Conservation (phyloP, 2,113 vertebrate genomes). For the Todiramphus saurophagus region DNA sequence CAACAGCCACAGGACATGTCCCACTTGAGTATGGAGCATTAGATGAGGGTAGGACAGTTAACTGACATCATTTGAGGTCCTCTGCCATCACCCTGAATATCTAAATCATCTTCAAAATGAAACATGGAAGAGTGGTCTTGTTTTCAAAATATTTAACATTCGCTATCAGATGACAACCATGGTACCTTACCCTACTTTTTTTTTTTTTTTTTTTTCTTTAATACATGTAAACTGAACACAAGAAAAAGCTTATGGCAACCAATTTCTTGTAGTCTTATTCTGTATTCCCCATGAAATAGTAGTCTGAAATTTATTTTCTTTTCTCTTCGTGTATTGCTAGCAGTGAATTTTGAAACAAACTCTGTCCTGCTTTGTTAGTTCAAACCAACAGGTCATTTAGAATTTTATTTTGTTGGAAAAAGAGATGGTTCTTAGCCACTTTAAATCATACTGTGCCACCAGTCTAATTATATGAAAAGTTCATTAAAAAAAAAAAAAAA, state of each 20-base stretch:
- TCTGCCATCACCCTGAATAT: not conserved
- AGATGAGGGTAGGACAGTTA: not conserved
- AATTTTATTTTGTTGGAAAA: not conserved
- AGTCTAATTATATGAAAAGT: not conserved
- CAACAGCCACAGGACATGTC: not conserved
- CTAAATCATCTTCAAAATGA: not conserved
- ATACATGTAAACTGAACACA: not conserved
- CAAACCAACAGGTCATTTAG: not conserved
- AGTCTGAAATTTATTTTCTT: not conserved
- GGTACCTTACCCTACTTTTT: not conserved
- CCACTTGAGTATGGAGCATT: not conserved
- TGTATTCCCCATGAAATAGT: not conserved
- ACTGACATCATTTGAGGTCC: not conserved
- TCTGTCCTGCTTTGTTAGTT: not conserved
- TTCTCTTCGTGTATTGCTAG: not conserved
- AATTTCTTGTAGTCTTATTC: not conserved
- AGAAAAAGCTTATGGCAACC: not conserved
- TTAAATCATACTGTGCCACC: not conserved
- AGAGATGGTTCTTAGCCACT: not conserved
- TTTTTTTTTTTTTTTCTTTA: not conserved
- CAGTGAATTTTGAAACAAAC: not conserved
- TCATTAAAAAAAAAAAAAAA: not conserved
- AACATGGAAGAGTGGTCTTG: not conserved
- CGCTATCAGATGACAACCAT: not conserved
- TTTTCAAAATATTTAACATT: not conserved